These are phyloP conservation scores for Pseudeuparius sepicola DNA, from an alignment of 2,888 invertebrate genomes.

Conservation along the genomic window DNA sequence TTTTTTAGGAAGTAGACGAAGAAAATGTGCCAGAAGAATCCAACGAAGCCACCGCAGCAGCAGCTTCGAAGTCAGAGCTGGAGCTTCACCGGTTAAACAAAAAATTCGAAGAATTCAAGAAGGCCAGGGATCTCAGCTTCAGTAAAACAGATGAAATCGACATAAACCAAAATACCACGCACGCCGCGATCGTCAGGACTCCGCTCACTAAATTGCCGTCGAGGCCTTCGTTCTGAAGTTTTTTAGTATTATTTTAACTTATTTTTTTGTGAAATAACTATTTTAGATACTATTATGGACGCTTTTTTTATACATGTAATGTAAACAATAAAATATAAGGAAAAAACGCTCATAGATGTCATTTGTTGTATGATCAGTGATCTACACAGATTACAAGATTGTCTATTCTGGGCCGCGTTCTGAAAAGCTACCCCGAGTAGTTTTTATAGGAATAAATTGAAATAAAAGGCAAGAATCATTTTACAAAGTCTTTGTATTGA, in stretches of 20 bases:
- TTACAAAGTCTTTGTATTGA: too few species aligned
- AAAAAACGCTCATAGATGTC: too few species aligned
- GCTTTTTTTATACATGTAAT: slow-evolving; percentile 1
- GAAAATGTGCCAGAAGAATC: slow-evolving; percentile 44
- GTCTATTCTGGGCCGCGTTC: neutral
- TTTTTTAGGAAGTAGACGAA: slow-evolving; percentile 57
- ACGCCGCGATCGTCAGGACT: neutral
- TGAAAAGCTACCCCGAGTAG: too few species aligned
- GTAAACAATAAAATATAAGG: slow-evolving; percentile 1
- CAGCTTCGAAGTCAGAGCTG: slow-evolving; percentile 42
- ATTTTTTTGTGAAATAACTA: slow-evolving; percentile 2
- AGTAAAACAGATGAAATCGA: slow-evolving; percentile 23
- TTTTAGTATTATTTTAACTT: slow-evolving; percentile 24
- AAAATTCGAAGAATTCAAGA: slow-evolving; percentile 49
- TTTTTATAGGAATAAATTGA: too few species aligned
- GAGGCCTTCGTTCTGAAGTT: slow-evolving; percentile 34
- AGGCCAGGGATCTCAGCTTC: slow-evolving; percentile 36
- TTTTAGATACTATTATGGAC: neutral
- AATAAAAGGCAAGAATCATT: too few species aligned
- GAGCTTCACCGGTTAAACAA: slow-evolving; percentile 41
- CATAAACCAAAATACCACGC: slow-evolving; percentile 22
- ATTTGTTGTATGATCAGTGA: too few species aligned
- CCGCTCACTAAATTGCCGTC: slow-evolving; percentile 32
- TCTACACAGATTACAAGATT: neutral
- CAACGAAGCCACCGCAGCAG: slow-evolving; percentile 30